Percentiles rank a stretch among this genome's conserved stretches.
Conservation (phyloP, 2,888 invertebrate genomes). For the Brachycybe producta region DNA sequence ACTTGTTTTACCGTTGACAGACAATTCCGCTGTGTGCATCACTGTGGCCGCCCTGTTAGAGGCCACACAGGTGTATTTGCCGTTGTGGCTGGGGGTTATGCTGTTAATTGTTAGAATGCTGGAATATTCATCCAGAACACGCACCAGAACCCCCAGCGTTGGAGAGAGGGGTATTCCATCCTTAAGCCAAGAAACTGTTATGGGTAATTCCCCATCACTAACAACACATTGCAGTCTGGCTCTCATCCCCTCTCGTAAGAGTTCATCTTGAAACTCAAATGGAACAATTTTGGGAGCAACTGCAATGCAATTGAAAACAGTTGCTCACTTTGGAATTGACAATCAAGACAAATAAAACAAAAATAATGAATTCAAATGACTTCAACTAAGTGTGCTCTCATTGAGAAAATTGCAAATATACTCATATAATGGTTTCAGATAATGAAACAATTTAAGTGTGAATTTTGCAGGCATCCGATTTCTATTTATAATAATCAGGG, state of each 20-base stretch:
- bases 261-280: constrained; percentile 11
- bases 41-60: constrained; percentile 15
- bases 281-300: constrained; percentile 15
- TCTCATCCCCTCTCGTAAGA: constrained; percentile 13
- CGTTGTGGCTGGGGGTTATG: constrained; percentile 9
- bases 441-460: too few relatives aligned
- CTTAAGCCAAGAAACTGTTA: constrained; percentile 53
- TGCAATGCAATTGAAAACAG: too few relatives aligned
- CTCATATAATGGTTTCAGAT: too few relatives aligned
- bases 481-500: too few relatives aligned
- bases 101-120: constrained; percentile 16
- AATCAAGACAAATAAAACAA: too few relatives aligned
- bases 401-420: too few relatives aligned
- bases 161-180: constrained; percentile 35
- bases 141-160: constrained; percentile 2
- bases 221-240: constrained; percentile 20
- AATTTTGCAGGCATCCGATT: too few relatives aligned
- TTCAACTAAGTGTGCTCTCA: too few relatives aligned
- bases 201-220: constrained; percentile 31
- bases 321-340: too few relatives aligned
- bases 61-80: constrained; percentile 14
- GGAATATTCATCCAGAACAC: constrained; percentile 12
- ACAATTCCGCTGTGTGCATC: constrained; percentile 10
- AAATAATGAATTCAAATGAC: too few relatives aligned
- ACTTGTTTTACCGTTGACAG: constrained; percentile 16